Evolutionary conservation across 2,797 vertebrate species (phyloP), one percentile per base, ranked within the genome.

Genomic region (Sciurus carolinensis): DNA sequence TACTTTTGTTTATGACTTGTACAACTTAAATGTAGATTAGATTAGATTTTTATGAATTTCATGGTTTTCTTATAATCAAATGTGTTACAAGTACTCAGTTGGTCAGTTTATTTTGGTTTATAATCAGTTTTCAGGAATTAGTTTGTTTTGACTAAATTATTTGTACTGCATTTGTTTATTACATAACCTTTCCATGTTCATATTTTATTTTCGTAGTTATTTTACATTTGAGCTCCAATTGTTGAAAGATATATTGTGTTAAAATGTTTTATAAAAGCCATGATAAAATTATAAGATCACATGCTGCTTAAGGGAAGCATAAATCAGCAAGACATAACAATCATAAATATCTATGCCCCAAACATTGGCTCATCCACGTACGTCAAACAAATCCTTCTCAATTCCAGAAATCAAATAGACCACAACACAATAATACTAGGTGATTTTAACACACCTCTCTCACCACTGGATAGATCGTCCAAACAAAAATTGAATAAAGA

Each of bases 261-360:
- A 82, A 94, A 67, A 44, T 93, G 44, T 82, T 95, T 95, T 64
- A 50, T 26, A 80, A 92, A 72, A 84, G 7, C 30, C 12, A 13
- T 91, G 71, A 59, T 80, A 94, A 87, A 86, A 73, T 66, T 42
- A 1, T 59, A 72, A 81, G 33, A 1, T 87, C 67, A 91, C 36
- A 36, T 36, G 36, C 36, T 36, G 36, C 36, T 36, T 36, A 36
- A 36, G 36, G 36, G 36, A 36, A 36, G 36, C 36, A 36, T 36
- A 36, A 36, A 36, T 36, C 36, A 3, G 36, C 36, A 36, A 36
- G 36, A 36, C 36, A 36, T 36, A 36, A 36, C 36, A 36, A 36
- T 36, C 36, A 36, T 36, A 36, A 36, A 36, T 36, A 36, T 36
- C 36, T 36, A 36, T 36, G 36, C 36, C 36, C 36, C 36, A 36